These are phyloP conservation scores for Xenus cinereus DNA, from an alignment of 2,113 vertebrate species.

Conservation along the genomic window DNA sequence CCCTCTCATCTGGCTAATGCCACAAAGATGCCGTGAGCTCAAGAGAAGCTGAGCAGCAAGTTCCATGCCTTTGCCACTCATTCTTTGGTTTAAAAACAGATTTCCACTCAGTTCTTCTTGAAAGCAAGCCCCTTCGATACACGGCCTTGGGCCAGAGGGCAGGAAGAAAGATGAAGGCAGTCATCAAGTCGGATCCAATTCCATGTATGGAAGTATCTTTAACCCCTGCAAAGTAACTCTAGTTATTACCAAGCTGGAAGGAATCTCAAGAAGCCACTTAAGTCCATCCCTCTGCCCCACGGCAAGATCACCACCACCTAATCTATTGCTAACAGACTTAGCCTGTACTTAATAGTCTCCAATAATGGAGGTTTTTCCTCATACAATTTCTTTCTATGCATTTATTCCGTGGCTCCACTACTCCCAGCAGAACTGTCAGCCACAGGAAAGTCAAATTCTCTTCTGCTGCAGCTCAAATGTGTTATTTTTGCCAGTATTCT, in stretches of 20 bases:
- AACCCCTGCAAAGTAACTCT: not conserved
- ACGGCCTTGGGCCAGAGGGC: not conserved
- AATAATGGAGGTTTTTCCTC: not conserved
- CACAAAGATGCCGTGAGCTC: not conserved
- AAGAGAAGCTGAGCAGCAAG: not conserved
- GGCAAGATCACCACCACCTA: not conserved
- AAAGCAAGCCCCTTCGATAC: not conserved
- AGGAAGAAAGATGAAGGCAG: not conserved
- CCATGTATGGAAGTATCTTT: not conserved
- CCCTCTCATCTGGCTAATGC: not conserved
- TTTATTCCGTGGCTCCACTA: not conserved
- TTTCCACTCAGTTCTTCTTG: not conserved
- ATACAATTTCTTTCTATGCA: not conserved
- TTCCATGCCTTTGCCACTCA: not conserved
- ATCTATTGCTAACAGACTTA: not conserved
- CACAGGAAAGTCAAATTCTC: not conserved
- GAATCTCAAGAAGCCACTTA: slow-evolving; percentile 11
- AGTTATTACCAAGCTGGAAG: not conserved
- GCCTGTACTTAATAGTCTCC: not conserved
- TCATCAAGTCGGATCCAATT: not conserved
- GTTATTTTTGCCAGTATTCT: not conserved
- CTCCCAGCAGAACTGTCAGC: not conserved
- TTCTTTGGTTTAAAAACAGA: not conserved
- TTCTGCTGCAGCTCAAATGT: not conserved
- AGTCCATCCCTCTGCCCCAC: not conserved